phyloP scores from a whole-genome alignment of 2,888 invertebrate genomes.

The Sycophila texana region DNA sequence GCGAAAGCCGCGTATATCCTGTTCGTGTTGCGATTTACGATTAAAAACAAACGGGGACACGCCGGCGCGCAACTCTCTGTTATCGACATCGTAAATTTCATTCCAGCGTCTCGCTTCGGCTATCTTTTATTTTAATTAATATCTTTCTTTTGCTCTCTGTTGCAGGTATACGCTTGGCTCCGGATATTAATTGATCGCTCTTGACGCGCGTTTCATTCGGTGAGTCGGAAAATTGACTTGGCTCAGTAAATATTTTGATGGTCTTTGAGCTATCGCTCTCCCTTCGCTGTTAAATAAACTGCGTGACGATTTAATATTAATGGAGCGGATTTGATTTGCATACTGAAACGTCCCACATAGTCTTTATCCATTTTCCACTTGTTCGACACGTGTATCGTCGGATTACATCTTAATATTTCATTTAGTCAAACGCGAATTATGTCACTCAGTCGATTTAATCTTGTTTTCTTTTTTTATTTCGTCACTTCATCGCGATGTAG shows the following conservation, averaged over 20 bases:
- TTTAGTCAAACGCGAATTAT: too few species aligned
- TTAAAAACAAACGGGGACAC: conserved; percentile 49
- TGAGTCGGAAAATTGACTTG: conserved; percentile 48
- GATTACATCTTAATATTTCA: too few species aligned
- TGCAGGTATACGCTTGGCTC: conserved; percentile 42
- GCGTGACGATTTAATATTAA: conserved; percentile 28
- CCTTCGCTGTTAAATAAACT: background rate
- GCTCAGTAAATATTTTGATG: conserved; percentile 27
- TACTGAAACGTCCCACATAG: background rate
- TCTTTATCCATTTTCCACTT: too few species aligned
- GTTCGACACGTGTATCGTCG: too few species aligned
- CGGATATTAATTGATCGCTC: conserved; percentile 40
- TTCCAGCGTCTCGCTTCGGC: conserved; percentile 9
- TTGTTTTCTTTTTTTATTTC: too few species aligned
- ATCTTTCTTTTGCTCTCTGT: conserved; percentile 23
- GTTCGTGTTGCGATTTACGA: conserved; percentile 47
- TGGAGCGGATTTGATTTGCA: conserved; percentile 3
- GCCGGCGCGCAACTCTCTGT: conserved; percentile 37
- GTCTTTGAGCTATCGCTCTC: too few species aligned
- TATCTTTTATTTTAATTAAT: conserved; percentile 27
- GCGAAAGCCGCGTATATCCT: conserved; percentile 13
- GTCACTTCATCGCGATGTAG: too few species aligned
- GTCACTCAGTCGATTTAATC: too few species aligned
- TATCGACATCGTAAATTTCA: conserved; percentile 42
- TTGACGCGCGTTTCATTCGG: conserved; percentile 34